Evolutionary conservation across 2,888 invertebrate genomes (phyloP).

Genomic region (Gerosis bhagava): DNA sequence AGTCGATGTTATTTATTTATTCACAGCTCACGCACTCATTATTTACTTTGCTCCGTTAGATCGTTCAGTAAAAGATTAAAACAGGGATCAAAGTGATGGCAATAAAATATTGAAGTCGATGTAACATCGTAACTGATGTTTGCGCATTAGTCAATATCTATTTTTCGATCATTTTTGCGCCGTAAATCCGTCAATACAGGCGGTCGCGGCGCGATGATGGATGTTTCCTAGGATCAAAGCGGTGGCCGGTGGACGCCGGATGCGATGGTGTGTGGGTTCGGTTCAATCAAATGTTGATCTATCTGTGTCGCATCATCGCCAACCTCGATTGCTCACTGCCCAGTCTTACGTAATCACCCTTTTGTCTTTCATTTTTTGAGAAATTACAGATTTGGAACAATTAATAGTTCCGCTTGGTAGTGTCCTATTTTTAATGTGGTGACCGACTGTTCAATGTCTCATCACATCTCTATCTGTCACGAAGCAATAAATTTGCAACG

Average conservation of each 20-base stretch:
- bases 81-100: constrained; percentile 19
- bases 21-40: constrained; percentile 12
- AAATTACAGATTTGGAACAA: not conserved
- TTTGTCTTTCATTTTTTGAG: constrained; percentile 15
- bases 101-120: constrained; percentile 22
- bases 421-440: too few species aligned
- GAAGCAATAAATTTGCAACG: too few species aligned
- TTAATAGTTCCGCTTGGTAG: too few species aligned
- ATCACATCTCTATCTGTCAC: too few species aligned
- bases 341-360: constrained; percentile 17
- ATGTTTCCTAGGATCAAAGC: constrained; percentile 42
- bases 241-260: constrained; percentile 7
- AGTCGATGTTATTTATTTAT: constrained; percentile 16
- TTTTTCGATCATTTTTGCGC: constrained; percentile 36
- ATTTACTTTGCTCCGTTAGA: constrained; percentile 19
- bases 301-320: constrained; percentile 1
- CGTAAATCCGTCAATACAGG: constrained; percentile 45
- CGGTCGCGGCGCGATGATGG: constrained; percentile 38
- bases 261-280: constrained; percentile 16
- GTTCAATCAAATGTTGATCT: constrained; percentile 16
- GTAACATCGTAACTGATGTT: constrained; percentile 22
- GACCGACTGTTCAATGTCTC: too few species aligned
- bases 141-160: constrained; percentile 28
- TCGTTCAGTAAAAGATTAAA: constrained; percentile 11
- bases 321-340: constrained; percentile 2